Conservation (phyloP, 2,888 invertebrate genomes). For the Idaea straminata region DNA sequence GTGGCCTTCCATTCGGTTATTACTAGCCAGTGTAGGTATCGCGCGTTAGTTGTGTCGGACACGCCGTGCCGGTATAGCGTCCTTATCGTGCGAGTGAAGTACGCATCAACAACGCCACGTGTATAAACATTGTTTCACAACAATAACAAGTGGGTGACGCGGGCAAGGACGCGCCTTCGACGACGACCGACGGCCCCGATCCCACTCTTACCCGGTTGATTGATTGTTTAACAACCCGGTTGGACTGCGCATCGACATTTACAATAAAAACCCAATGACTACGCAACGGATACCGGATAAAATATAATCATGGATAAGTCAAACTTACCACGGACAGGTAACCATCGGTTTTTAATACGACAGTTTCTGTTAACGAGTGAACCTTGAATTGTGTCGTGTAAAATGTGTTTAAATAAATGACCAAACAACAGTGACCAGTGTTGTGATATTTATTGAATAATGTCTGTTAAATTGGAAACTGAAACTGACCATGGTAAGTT, state of each 20-base stretch:
- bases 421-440: conserved; percentile 37
- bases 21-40: conserved; percentile 58
- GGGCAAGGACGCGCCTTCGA: conserved; percentile 60
- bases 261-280: conserved; percentile 9
- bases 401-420: conserved; percentile 40
- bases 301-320: background rate
- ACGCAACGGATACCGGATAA: conserved; percentile 8
- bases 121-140: conserved; percentile 78
- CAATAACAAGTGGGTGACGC: conserved; percentile 71
- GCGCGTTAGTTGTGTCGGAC: conserved; percentile 71
- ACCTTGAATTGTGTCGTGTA: conserved; percentile 35
- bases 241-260: conserved; percentile 37
- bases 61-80: conserved; percentile 62
- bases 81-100: conserved; percentile 62
- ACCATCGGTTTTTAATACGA: conserved; percentile 10
- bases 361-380: background rate
- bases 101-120: conserved; percentile 70
- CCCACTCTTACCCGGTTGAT: conserved; percentile 40
- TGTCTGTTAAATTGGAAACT: conserved; percentile 45
- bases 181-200: conserved; percentile 47
- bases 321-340: conserved; percentile 8
- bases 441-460: conserved; percentile 41
- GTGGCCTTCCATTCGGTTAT: conserved; percentile 70
- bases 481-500: conserved; percentile 53
- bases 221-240: conserved; percentile 43